Percentiles rank a stretch among this genome's conserved stretches.
These are phyloP conservation scores for Calyptomena viridis DNA, from an alignment of 2,113 vertebrate genomes.

Conservation along the genomic window DNA sequence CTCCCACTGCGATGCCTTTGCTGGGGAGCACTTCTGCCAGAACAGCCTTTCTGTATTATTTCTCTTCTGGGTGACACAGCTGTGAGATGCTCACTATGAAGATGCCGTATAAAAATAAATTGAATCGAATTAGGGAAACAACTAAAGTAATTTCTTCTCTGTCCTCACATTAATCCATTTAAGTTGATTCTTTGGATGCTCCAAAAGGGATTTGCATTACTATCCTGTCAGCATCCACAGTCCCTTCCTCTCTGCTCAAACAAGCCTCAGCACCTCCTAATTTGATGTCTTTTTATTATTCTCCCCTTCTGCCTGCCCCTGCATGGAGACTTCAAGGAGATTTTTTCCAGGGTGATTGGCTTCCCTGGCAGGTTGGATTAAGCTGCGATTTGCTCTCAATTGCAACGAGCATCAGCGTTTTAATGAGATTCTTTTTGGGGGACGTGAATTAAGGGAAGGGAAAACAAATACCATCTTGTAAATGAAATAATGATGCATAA, in stretches of 20 bases:
- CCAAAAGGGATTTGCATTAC: background rate
- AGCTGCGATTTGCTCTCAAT: background rate
- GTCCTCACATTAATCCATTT: background rate
- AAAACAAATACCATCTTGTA: background rate
- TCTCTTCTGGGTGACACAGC: background rate
- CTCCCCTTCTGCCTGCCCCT: background rate
- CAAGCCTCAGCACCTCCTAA: background rate
- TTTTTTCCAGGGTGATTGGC: background rate
- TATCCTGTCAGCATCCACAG: background rate
- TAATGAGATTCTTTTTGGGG: background rate
- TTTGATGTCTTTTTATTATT: background rate
- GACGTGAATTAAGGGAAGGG: background rate
- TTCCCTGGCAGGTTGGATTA: slow-evolving; percentile 29
- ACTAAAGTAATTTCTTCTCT: background rate
- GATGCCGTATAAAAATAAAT: background rate
- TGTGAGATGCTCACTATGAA: background rate
- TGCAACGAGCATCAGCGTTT: background rate
- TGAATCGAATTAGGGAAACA: background rate
- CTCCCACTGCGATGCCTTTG: background rate
- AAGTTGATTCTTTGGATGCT: slow-evolving; percentile 17
- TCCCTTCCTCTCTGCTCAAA: background rate
- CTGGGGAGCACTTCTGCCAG: background rate
- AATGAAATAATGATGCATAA: slow-evolving; percentile 27
- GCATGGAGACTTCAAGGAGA: background rate
- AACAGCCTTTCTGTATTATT: background rate